Base-by-base conservation (phyloP, 2,797 vertebrate genomes). In the Graptemys geographica region DNA sequence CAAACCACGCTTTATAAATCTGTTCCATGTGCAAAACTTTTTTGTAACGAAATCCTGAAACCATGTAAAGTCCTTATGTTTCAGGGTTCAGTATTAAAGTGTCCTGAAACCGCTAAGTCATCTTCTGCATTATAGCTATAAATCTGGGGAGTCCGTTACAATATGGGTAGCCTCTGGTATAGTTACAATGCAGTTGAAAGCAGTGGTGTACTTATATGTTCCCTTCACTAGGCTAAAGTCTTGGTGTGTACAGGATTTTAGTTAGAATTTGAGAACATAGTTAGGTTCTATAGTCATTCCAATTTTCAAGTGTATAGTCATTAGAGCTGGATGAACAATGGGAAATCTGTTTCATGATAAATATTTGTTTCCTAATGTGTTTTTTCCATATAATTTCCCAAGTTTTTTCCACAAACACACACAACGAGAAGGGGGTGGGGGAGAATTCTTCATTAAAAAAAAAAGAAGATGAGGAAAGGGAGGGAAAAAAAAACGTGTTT, bases 141-240 rank as follows among this genome's bases (percentile, higher is more conserved):
- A 94, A 86, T 79, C 51, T 83, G 37, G 44, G 47, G 27, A 86
- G 3, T 9, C 55, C 96, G 86, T 90, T 90, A 95, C n/a, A 89
- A 94, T 55, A 7, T 2, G 23, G 2, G 92, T 69, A 69, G n/a
- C 5, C n/a, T 69, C 33, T 89, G 83, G 87, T 44, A 87, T 57
- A 55, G 86, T 41, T 86, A 47, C 12, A 86, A 11, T 57, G 33
- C 4, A 78, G 28, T 72, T 65, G 52, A 91, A 89, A 84, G 1
- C 2, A 21, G 8, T 12, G 37, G 5, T 74, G 9, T 85, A 78
- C 72, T 91, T 41, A 18, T 6, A 6, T 57, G 72, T 33, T 33
- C 4, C 5, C 80, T 4, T 80, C 72, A 74, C 31, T 2, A 0
- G 4, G 62, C 31, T 89, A 81, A 92, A 90, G 72, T 2, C 27